A percentile compares a stretch with the other conserved stretches of the same genome.
phyloP scores from a whole-genome alignment of 2,888 invertebrate genomes.

The Oxycera nigricornis region DNA sequence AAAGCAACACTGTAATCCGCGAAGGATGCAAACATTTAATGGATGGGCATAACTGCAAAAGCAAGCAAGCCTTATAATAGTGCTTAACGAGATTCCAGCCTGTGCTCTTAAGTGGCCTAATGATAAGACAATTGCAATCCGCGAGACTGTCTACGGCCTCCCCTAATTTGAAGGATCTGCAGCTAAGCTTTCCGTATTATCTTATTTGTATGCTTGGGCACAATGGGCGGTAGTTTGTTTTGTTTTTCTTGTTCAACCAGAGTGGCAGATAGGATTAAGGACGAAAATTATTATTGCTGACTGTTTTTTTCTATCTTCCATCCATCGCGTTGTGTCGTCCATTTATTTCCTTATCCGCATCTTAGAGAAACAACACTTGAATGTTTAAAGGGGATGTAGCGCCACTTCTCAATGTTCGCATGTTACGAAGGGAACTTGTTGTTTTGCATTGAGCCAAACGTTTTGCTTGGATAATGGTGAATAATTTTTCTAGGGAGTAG shows the following conservation, averaged over 20 bases:
- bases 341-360: not conserved
- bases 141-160: conserved; percentile 31
- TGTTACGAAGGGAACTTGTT: not conserved
- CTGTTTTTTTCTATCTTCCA: conserved; percentile 3
- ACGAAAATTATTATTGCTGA: conserved; percentile 33
- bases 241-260: not conserved
- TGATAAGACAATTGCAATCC: conserved; percentile 40
- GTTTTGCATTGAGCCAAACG: conserved; percentile 7
- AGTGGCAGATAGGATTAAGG: not conserved
- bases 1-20: not conserved
- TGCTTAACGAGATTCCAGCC: conserved; percentile 30
- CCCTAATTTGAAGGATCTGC: conserved; percentile 40
- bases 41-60: not conserved
- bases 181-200: conserved; percentile 36
- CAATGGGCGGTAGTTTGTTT: conserved; percentile 6
- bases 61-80: conserved; percentile 4
- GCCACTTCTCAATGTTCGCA: too few relatives aligned
- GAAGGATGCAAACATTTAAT: not conserved
- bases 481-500: conserved; percentile 30
- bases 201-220: conserved; percentile 26
- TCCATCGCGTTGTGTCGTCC: conserved; percentile 6
- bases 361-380: not conserved
- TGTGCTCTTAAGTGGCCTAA: conserved; percentile 35
- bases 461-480: conserved; percentile 35
- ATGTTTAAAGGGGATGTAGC: not conserved